phyloP scores from a whole-genome alignment of 1,140 invertebrate species.

The Ceratina australensis region DNA sequence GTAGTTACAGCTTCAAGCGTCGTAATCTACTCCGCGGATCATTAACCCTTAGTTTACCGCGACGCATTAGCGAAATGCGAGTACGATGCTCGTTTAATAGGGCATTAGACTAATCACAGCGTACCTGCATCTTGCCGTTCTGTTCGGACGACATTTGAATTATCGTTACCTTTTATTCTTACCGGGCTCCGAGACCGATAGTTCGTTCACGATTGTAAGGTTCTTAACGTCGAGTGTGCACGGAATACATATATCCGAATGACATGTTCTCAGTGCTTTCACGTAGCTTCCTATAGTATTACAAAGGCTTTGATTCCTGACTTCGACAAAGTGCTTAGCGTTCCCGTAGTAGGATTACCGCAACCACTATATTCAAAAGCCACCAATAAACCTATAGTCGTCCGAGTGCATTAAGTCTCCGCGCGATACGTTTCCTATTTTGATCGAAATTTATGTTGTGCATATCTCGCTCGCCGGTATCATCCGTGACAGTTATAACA shows the following conservation, averaged over 20 bases:
- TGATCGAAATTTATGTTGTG: constrained; percentile 1
- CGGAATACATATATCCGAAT: constrained; percentile 3
- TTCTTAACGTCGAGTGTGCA: background rate
- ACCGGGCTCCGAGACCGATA: background rate
- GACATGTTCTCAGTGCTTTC: constrained; percentile 44
- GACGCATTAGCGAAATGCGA: no score
- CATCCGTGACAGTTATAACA: background rate
- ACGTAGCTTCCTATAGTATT: constrained; percentile 48
- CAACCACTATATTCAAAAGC: constrained; percentile 23
- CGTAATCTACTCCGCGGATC: background rate
- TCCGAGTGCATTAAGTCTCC: background rate
- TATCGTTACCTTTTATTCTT: no score
- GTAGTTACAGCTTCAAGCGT: background rate
- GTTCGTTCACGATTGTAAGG: background rate
- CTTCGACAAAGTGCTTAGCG: constrained; percentile 40
- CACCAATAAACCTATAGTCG: constrained; percentile 7
- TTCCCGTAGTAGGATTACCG: constrained; percentile 30
- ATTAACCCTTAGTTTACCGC: background rate
- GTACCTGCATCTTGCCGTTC: no score
- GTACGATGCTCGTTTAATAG: no score
- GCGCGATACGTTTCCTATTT: constrained; percentile 14
- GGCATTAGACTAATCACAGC: no score
- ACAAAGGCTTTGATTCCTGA: constrained; percentile 59
- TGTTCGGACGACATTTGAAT: no score
- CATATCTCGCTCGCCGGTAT: background rate